phyloP scores from a whole-genome alignment of 2,888 invertebrate genomes.

The Lordiphosa fenestrarum region DNA sequence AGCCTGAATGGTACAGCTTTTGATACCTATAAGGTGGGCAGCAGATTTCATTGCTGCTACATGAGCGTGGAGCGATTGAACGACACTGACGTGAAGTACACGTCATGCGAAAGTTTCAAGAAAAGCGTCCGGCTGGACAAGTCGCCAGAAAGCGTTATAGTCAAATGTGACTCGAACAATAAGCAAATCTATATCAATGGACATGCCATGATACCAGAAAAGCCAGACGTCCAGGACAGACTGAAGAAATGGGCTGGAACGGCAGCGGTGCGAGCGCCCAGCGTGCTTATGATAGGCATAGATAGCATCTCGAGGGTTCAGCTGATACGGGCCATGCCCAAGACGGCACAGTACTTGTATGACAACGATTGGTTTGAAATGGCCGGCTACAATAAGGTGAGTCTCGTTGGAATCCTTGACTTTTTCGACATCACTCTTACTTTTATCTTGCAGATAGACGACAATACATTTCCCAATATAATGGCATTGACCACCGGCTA shows the following conservation, averaged over 20 bases:
- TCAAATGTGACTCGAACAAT: constrained; percentile 80
- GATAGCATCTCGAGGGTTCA: constrained; percentile 92
- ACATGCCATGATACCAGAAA: constrained; percentile 82
- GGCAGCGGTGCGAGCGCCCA: constrained; percentile 77
- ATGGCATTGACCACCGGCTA: constrained; percentile 90
- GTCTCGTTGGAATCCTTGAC: background rate
- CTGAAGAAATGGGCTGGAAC: constrained; percentile 62
- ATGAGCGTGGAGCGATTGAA: constrained; percentile 71
- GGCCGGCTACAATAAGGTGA: constrained; percentile 87
- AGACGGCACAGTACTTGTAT: constrained; percentile 85
- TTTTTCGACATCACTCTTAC: too few relatives aligned
- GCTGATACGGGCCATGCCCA: constrained; percentile 87
- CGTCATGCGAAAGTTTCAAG: constrained; percentile 81
- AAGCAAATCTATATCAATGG: constrained; percentile 79
- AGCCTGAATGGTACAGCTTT: constrained; percentile 64
- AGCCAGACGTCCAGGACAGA: constrained; percentile 81
- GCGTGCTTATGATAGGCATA: constrained; percentile 90
- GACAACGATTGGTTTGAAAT: constrained; percentile 87
- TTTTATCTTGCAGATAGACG: constrained; percentile 84
- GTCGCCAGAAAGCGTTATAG: constrained; percentile 81
- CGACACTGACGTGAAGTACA: constrained; percentile 72
- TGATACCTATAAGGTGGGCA: constrained; percentile 54
- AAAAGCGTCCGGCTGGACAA: constrained; percentile 74
- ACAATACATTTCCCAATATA: constrained; percentile 95
- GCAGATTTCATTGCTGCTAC: constrained; percentile 75